Evolutionary conservation across 2,113 vertebrate species (phyloP).

Genomic region (Cyanoderma ruficeps): DNA sequence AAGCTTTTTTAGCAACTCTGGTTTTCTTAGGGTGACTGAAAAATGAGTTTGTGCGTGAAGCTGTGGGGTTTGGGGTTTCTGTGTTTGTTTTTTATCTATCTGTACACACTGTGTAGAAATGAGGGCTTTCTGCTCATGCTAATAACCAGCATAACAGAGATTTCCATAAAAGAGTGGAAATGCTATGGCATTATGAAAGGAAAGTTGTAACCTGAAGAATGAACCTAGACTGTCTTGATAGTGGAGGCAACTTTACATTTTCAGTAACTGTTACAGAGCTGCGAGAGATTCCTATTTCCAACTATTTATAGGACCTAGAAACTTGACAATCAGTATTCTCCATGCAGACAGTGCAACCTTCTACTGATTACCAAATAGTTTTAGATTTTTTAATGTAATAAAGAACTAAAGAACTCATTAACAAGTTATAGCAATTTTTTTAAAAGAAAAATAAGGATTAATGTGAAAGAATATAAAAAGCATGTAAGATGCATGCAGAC

Average conservation of each 20-base stretch:
- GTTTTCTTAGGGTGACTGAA: background rate
- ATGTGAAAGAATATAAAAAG: background rate
- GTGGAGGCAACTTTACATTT: background rate
- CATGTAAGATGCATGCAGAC: background rate
- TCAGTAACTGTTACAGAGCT: background rate
- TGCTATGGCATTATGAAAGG: background rate
- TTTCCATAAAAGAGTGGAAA: background rate
- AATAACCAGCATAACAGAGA: rapidly evolving
- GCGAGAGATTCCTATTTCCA: background rate
- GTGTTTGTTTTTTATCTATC: background rate
- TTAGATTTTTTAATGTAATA: background rate
- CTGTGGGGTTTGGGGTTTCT: background rate
- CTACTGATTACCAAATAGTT: background rate
- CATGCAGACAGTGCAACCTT: background rate
- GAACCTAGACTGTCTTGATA: background rate
- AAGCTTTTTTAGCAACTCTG: background rate
- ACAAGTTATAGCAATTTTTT: background rate
- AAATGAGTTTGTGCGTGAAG: background rate
- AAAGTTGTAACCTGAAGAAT: background rate
- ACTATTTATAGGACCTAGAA: background rate
- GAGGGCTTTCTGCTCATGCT: background rate
- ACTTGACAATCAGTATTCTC: background rate
- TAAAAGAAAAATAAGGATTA: background rate
- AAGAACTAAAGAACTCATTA: background rate
- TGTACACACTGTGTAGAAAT: background rate